Conservation (phyloP, 1,140 invertebrate genomes). For the Lasaia peninsularis region DNA sequence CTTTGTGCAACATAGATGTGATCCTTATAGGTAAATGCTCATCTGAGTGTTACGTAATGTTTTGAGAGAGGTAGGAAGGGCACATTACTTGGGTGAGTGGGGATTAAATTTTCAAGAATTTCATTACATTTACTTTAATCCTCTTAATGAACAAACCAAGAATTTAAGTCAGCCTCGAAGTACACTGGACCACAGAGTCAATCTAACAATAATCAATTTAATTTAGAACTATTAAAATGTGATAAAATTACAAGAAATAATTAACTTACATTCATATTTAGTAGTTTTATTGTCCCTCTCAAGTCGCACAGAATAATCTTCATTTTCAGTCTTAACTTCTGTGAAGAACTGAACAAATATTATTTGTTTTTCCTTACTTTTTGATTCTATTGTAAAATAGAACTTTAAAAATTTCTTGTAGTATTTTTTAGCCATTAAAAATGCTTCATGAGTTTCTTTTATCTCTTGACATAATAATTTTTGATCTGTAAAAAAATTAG, state of each 20-base stretch:
- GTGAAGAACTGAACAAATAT: slow-evolving; percentile 64
- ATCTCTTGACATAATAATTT: slow-evolving; percentile 58
- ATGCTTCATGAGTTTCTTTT: slow-evolving; percentile 66
- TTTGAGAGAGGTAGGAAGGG: too few species aligned
- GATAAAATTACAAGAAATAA: background rate
- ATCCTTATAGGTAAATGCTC: too few species aligned
- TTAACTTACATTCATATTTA: slow-evolving; percentile 52
- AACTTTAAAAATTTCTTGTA: slow-evolving; percentile 62
- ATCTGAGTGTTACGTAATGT: too few species aligned
- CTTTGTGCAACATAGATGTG: too few species aligned
- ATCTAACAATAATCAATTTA: too few species aligned
- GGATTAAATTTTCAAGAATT: too few species aligned
- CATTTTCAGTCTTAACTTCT: slow-evolving; percentile 54
- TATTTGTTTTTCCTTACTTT: slow-evolving; percentile 36
- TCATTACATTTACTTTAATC: too few species aligned
- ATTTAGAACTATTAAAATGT: too few species aligned
- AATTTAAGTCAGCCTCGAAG: too few species aligned
- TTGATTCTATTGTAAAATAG: slow-evolving; percentile 54
- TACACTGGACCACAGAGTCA: too few species aligned
- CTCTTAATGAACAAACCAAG: too few species aligned
- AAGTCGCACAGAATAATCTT: slow-evolving; percentile 50
- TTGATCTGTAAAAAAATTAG: slow-evolving; percentile 53
- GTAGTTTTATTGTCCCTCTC: slow-evolving; percentile 37
- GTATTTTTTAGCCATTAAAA: slow-evolving; percentile 61
- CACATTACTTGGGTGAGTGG: too few species aligned